Evolutionary conservation across 2,797 vertebrate species (phyloP).

Genomic region (Pteronotus mesoamericanus): DNA sequence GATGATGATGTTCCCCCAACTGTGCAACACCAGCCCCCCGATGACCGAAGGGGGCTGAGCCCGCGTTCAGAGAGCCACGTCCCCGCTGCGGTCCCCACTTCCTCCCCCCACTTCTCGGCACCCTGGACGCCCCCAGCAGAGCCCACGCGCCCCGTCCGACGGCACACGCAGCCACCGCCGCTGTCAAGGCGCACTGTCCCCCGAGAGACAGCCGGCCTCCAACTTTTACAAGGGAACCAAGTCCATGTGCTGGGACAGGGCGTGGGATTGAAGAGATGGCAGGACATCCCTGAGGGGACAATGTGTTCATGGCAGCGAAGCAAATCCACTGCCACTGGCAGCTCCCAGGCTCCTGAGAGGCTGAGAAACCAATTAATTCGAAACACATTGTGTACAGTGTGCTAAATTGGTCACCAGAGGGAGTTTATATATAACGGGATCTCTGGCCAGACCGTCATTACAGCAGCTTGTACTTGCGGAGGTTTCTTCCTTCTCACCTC

Average conservation of each 20-base stretch:
- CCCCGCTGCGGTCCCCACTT: not conserved
- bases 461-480: not conserved
- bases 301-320: not conserved
- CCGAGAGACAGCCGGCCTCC: not conserved
- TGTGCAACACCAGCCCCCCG: not conserved
- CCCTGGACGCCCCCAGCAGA: not conserved
- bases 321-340: not conserved
- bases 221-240: not conserved
- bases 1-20: not conserved
- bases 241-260: not conserved
- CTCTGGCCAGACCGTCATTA: not conserved
- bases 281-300: not conserved
- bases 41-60: not conserved
- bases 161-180: not conserved
- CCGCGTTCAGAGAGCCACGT: not conserved
- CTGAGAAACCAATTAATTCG: not conserved
- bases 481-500: not conserved
- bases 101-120: not conserved
- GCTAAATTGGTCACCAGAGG: constrained; percentile 45
- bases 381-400: not conserved
- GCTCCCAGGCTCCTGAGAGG: not conserved
- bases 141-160: not conserved
- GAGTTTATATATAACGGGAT: not conserved
- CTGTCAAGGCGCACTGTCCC: not conserved
- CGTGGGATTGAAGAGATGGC: not conserved